Conservation (phyloP, 1,140 invertebrate genomes). For the Oedothorax gibbosus region DNA sequence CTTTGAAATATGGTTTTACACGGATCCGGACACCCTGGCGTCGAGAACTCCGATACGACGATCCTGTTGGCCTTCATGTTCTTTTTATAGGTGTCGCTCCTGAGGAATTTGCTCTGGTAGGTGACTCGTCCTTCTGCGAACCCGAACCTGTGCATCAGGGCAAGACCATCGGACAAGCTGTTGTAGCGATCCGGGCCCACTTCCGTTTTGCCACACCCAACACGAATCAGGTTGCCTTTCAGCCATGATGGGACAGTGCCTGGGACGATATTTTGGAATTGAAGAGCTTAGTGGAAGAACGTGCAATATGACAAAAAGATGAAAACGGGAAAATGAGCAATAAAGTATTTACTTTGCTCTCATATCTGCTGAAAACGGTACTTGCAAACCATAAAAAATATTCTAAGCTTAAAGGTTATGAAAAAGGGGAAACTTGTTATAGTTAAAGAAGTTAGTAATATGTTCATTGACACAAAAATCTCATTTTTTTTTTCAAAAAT, state of each 20-base stretch:
- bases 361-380: too few species aligned
- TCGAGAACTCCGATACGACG: slow-evolving; percentile 87
- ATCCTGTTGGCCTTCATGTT: slow-evolving; percentile 71
- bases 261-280: slow-evolving; percentile 41
- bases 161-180: slow-evolving; percentile 72
- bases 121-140: slow-evolving; percentile 65
- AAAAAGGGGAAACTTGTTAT: too few species aligned
- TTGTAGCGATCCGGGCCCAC: slow-evolving; percentile 68
- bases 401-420: too few species aligned
- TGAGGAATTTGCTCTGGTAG: slow-evolving; percentile 68
- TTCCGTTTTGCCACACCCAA: slow-evolving; percentile 69
- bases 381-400: too few species aligned
- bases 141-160: slow-evolving; percentile 69
- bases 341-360: too few species aligned
- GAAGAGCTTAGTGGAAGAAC: too few species aligned
- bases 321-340: too few species aligned
- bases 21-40: slow-evolving; percentile 73
- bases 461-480: too few species aligned
- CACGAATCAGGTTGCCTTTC: slow-evolving; percentile 68
- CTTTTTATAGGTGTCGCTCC: slow-evolving; percentile 68
- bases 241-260: slow-evolving; percentile 69
- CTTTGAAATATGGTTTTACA: slow-evolving; percentile 68
- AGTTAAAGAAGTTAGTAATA: too few species aligned
- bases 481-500: too few species aligned
- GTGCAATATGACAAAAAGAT: too few species aligned